Conservation (phyloP, 2,888 invertebrate genomes). For the Cryptus viduatorius region DNA sequence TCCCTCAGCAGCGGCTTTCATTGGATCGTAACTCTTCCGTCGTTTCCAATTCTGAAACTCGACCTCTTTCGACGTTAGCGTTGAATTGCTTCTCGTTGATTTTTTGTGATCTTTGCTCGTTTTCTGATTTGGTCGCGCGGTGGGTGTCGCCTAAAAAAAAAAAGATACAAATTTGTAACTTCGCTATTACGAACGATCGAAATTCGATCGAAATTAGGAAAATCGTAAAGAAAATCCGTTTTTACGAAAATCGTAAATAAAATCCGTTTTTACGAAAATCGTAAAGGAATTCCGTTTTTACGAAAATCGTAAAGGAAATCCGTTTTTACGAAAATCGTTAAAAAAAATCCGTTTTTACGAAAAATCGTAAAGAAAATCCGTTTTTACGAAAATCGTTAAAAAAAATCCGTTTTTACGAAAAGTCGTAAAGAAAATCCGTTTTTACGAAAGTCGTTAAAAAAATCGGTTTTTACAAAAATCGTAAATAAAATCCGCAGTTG, state of each 20-base stretch:
- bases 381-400: background rate
- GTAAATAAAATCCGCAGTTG: background rate
- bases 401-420: background rate
- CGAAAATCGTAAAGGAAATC: background rate
- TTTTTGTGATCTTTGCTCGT: slow-evolving; percentile 85
- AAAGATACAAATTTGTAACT: slow-evolving; percentile 14
- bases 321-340: background rate
- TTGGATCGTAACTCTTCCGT: slow-evolving; percentile 97
- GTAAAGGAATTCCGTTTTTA: background rate
- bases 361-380: background rate
- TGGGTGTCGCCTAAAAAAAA: slow-evolving; percentile 64
- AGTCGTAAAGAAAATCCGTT: background rate
- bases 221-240: background rate
- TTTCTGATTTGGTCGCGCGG: slow-evolving; percentile 75
- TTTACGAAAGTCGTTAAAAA: no score
- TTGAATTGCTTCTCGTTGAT: slow-evolving; percentile 89
- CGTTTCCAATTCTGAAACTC: slow-evolving; percentile 98
- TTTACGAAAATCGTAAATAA: no score
- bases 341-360: background rate
- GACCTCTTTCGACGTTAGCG: slow-evolving; percentile 91
- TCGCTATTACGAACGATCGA: background rate
- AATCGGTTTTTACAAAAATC: no score
- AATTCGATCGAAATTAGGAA: no score
- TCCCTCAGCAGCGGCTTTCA: slow-evolving; percentile 96
- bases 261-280: no score